phyloP scores from a whole-genome alignment of 2,888 invertebrate species.

The Abrostola triplasia region DNA sequence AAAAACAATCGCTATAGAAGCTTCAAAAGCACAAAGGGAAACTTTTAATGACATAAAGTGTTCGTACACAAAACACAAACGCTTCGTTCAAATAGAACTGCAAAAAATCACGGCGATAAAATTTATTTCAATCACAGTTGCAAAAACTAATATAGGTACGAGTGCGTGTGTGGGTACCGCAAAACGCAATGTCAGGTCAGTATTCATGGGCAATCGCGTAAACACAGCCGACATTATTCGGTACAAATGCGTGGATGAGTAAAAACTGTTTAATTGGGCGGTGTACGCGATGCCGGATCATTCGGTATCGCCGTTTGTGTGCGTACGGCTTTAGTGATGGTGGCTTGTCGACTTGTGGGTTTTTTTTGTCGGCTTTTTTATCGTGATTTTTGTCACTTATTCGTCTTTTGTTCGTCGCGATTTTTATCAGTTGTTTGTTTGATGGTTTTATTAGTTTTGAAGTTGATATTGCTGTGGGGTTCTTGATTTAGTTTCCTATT shows the following conservation, averaged over 20 bases:
- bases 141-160: slow-evolving; percentile 50
- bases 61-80: too few species aligned
- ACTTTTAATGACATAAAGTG: too few species aligned
- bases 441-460: too few species aligned
- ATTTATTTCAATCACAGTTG: slow-evolving; percentile 50
- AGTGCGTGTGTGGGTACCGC: slow-evolving; percentile 7
- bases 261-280: slow-evolving; percentile 86
- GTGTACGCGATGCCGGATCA: slow-evolving; percentile 76
- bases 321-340: slow-evolving; percentile 72
- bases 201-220: slow-evolving; percentile 58
- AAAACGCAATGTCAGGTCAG: slow-evolving; percentile 38
- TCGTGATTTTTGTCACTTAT: slow-evolving; percentile 1
- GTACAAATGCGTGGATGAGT: slow-evolving; percentile 79
- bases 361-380: slow-evolving; percentile 5
- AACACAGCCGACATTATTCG: slow-evolving; percentile 71
- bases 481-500: too few species aligned
- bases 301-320: slow-evolving; percentile 77
- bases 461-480: too few species aligned
- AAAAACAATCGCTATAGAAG: too few species aligned
- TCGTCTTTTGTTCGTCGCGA: neutral
- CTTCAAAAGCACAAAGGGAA: too few species aligned
- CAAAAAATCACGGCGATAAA: slow-evolving; percentile 23
- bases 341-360: slow-evolving; percentile 42
- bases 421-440: neutral
- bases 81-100: slow-evolving; percentile 5